These are phyloP conservation scores for Gymnothorax reevesii DNA, from an alignment of 2,797 vertebrate genomes.

Conservation along the genomic window DNA sequence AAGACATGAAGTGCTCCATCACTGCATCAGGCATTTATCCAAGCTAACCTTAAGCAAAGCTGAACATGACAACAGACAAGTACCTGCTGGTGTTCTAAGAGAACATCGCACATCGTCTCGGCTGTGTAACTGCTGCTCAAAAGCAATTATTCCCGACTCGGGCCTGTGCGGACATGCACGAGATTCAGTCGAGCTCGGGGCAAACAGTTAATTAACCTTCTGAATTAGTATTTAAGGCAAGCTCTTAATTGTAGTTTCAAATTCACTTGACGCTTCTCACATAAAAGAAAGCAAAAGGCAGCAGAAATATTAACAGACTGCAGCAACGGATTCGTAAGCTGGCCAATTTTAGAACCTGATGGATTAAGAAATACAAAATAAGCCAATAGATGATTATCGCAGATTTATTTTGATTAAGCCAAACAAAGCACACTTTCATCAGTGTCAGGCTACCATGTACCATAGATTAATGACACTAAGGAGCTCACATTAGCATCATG, in stretches of 20 bases:
- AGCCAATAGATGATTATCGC: background rate
- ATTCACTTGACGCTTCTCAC: background rate
- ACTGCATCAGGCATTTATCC: background rate
- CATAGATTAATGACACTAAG: background rate
- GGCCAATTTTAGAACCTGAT: background rate
- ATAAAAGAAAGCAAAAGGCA: background rate
- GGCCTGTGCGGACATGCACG: background rate
- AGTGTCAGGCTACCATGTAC: background rate
- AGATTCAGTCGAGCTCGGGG: background rate
- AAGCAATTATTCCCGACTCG: background rate
- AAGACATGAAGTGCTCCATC: background rate
- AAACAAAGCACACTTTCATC: background rate
- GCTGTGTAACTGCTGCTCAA: background rate
- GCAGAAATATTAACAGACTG: background rate
- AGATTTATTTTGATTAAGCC: background rate
- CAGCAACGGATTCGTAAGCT: background rate
- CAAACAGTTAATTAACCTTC: constrained; percentile 6
- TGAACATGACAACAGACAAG: background rate
- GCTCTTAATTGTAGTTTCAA: background rate
- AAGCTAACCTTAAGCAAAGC: background rate
- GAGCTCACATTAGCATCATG: background rate
- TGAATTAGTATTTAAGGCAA: background rate
- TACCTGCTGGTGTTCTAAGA: background rate
- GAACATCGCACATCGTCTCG: background rate
- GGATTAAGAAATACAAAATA: background rate